Evolutionary conservation across 2,888 invertebrate species (phyloP), one percentile per base, ranked within the genome.

Genomic region (Limnephilus marmoratus): DNA sequence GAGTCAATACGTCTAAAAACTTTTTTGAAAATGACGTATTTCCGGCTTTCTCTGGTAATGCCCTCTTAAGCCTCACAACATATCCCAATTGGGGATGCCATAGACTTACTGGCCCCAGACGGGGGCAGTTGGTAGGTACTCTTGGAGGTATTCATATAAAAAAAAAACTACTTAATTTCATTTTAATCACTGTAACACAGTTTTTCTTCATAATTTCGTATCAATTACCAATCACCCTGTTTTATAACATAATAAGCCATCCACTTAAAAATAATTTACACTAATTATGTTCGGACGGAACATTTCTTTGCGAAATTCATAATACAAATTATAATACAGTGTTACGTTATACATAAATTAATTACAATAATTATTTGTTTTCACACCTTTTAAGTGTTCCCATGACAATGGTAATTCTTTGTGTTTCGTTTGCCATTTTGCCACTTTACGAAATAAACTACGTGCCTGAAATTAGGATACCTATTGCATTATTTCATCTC

Each of bases 381-480:
- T 82, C 82, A 82, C 82, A 82, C 82, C 82, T 82, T 31, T 34
- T 18, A 82, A 82, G 31, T 7, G 34, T 34, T 31, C 82, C 82
- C 82, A 82, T 82, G 82, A 82, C 82, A 82, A 82, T 82, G 82
- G 82, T 34, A 31, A 82, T 82, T 31, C 18, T 34, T 82, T 15
- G 31, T 82, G 24, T 68, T 68, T n/a, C 68, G 68, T 68, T 68
- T 68, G 68, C 24, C 24, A 68, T 68, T 68, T n/a, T 68, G 24
- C 68, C 68, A 68, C 68, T 68, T 68, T 68, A 68, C n/a, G 68
- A 68, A 68, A 68, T 68, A n/a, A 18, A 68, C 68, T 68, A 68
- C 68, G 68, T 68, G 68, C 68, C 68, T 68, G 68, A 68, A 68
- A 68, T 68, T 24, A n/a, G 24, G 68, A 24, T 68, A 68, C 68